Evolutionary conservation across 2,888 invertebrate species (phyloP).

Genomic region (Ernsta delagoae): DNA sequence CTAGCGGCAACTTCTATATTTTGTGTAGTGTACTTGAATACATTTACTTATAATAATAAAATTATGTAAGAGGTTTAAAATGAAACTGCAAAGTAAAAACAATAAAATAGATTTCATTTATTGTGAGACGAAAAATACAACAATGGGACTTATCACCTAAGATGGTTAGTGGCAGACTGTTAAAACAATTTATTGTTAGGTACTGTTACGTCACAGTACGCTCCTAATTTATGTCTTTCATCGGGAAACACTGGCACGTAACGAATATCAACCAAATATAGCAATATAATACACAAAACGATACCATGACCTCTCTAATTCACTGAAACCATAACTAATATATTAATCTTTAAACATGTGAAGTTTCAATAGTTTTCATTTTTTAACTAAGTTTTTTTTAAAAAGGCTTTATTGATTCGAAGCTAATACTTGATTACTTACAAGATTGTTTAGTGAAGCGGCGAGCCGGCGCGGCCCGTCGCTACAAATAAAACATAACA

Average conservation of each 20-base stretch:
- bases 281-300: slow-evolving; percentile 75
- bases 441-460: slow-evolving; percentile 78
- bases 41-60: background rate
- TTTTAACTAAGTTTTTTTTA: slow-evolving; percentile 77
- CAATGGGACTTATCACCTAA: slow-evolving; percentile 84
- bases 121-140: slow-evolving; percentile 86
- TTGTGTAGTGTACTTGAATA: no score
- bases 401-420: slow-evolving; percentile 84
- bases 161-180: slow-evolving; percentile 84
- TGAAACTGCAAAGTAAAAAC: slow-evolving; percentile 80
- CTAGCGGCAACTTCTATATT: no score
- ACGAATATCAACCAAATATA: slow-evolving; percentile 80
- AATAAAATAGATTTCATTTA: slow-evolving; percentile 86
- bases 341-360: slow-evolving; percentile 72
- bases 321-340: slow-evolving; percentile 80
- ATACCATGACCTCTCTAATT: slow-evolving; percentile 73
- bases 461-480: slow-evolving; percentile 49
- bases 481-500: slow-evolving; percentile 77
- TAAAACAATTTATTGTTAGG: slow-evolving; percentile 74
- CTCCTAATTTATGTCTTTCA: slow-evolving; percentile 84
- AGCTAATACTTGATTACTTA: slow-evolving; percentile 85
- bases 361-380: slow-evolving; percentile 79
- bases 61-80: slow-evolving; percentile 48
- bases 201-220: slow-evolving; percentile 53
- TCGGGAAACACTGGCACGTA: slow-evolving; percentile 78